Conservation (phyloP, 37 sponge, comb jelly and placozoan species). For the Haliclona indistincta region DNA sequence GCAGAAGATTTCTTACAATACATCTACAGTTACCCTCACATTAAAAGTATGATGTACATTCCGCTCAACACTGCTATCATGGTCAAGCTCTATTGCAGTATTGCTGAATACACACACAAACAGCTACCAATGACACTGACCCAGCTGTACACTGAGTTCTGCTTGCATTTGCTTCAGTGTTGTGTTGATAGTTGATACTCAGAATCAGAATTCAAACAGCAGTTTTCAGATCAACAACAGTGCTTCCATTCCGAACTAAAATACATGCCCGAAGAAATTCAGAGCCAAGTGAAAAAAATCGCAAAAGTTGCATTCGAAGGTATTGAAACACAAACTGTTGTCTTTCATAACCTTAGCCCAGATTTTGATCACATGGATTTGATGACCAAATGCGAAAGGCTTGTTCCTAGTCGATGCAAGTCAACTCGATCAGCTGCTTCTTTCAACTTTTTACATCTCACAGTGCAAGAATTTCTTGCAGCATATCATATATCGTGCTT, state of each 20-base stretch:
- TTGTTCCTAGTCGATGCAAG: no score
- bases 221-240: no score
- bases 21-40: conserved; percentile 1
- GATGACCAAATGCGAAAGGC: no score
- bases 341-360: no score
- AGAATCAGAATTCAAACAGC: no score
- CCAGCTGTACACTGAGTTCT: conserved; percentile 20
- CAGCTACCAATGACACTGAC: conserved; percentile 30
- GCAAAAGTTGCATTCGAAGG: no score
- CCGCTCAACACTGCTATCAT: conserved; percentile 30
- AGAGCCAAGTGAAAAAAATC: no score
- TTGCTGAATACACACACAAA: neutral
- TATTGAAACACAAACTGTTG: no score
- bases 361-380: no score
- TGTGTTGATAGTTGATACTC: no score
- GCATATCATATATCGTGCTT: conserved; percentile 4
- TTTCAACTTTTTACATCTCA: conserved; percentile 10
- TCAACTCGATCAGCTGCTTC: neutral
- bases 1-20: conserved; percentile 3
- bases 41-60: conserved; percentile 17
- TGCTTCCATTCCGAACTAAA: no score
- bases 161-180: neutral
- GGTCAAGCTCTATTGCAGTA: conserved; percentile 2
- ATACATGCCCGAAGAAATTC: no score
- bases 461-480: conserved; percentile 10